Evolutionary conservation across 2,888 invertebrate genomes (phyloP), one percentile per base, ranked within the genome.

Genomic region (Apamea anceps): DNA sequence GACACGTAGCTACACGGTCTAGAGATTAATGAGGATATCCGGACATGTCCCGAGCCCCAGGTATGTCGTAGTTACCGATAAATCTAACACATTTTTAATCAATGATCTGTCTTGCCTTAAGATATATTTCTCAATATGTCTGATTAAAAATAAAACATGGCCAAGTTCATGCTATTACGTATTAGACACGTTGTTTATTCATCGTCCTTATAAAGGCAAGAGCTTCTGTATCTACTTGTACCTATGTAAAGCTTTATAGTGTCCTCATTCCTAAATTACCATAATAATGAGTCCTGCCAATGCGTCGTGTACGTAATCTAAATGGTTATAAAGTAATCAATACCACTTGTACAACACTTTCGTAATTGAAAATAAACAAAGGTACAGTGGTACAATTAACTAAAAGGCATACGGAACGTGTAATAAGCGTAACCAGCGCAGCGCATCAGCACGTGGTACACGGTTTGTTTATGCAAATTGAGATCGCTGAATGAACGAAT

Each of bases 21-120:
- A 65, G 54, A 87, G 88, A 87, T 87, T 87, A 87, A 87, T 87
- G 82, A 80, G 72, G 80, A 88, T 82, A 87, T 79, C 77, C 85
- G 77, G 71, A 63, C 75, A 77, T 66, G 77, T 78, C 70, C 51
- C 75, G 60, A 81, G 51, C 72, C 77, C 42, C 57, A 57, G 57
- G 48, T 75, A 86, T 66, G 32, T 74, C n/a, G 63, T 54, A 75
- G 45, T 48, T 63, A 62, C 74, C 65, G 65, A 85, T 85, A 83
- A 79, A 85, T 85, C 85, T 84, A 54, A 57, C 71, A 72, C 73
- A 83, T 74, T 83, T 86, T 85, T 86, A 86, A 86, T 85, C 72
- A 73, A 78, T 83, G 70, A 85, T 78, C 75, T 42, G 57, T 57
- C 71, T 54, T 48, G 10, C 51, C 32, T 42, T 48, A 18, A 66